These are phyloP conservation scores for Conistra vaccinii DNA, from an alignment of 2,888 invertebrate species.

Conservation along the genomic window DNA sequence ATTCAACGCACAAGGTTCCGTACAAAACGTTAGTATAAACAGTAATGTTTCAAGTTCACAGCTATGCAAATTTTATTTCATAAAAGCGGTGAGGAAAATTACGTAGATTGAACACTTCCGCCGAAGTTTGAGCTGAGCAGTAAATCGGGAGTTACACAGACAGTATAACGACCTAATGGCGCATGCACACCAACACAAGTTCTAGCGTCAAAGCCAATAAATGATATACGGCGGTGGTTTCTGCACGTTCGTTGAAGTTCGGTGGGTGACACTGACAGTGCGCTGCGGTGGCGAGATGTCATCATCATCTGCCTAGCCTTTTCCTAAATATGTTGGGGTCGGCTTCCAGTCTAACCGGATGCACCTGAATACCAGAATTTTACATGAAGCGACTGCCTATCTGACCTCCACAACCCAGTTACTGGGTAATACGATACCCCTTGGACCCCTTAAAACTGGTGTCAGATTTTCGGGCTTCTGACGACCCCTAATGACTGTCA, in stretches of 20 bases:
- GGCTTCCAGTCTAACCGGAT: too few relatives aligned
- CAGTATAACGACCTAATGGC: constrained; percentile 35
- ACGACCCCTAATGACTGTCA: too few relatives aligned
- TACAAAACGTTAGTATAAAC: constrained; percentile 30
- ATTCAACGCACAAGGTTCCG: constrained; percentile 18
- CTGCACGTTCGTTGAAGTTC: background rate
- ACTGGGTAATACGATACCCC: too few relatives aligned
- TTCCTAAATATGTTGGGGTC: too few relatives aligned
- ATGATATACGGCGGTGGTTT: background rate
- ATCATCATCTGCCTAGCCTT: too few relatives aligned
- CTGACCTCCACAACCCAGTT: too few relatives aligned
- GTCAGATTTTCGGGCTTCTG: too few relatives aligned
- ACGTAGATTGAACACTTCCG: constrained; percentile 70
- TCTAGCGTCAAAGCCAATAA: background rate
- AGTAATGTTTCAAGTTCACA: constrained; percentile 57
- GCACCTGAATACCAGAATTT: too few relatives aligned
- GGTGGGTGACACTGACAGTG: too few relatives aligned
- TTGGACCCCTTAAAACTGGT: too few relatives aligned
- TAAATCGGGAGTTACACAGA: constrained; percentile 47
- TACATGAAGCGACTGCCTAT: too few relatives aligned
- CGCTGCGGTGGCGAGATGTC: too few relatives aligned
- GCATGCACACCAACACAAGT: constrained; percentile 9
- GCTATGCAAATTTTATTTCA: constrained; percentile 70
- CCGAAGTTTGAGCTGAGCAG: constrained; percentile 61
- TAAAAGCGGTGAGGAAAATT: constrained; percentile 70